phyloP scores from a whole-genome alignment of 2,888 invertebrate species.

The Hydriomena furcata region DNA sequence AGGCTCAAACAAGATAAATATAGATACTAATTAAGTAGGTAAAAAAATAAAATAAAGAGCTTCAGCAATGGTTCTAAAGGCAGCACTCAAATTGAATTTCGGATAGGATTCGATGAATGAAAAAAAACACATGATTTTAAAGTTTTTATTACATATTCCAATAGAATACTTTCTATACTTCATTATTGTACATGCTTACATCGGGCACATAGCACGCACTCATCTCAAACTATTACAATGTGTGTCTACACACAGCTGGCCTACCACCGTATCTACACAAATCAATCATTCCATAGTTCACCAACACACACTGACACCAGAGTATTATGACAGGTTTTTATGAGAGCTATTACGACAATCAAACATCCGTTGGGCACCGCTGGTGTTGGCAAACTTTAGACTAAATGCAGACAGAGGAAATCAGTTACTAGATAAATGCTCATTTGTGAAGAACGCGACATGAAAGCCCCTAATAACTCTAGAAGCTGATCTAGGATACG shows the following conservation, averaged over 20 bases:
- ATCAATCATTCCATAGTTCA: constrained; percentile 45
- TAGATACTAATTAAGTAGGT: too few relatives aligned
- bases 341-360: too few relatives aligned
- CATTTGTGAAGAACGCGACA: constrained; percentile 52
- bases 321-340: too few relatives aligned
- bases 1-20: too few relatives aligned
- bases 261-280: constrained; percentile 32
- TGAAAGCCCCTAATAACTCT: constrained; percentile 68
- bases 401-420: constrained; percentile 70
- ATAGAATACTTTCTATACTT: constrained; percentile 81
- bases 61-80: too few relatives aligned
- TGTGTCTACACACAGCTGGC: constrained; percentile 17
- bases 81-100: too few relatives aligned
- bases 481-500: constrained; percentile 67
- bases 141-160: constrained; percentile 82
- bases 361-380: too few relatives aligned
- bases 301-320: background rate
- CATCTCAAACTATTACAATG: constrained; percentile 16
- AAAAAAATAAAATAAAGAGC: too few relatives aligned
- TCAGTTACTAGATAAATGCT: constrained; percentile 67
- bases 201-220: constrained; percentile 48
- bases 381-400: constrained; percentile 1
- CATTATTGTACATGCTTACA: constrained; percentile 72
- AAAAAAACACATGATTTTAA: constrained; percentile 50
- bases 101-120: constrained; percentile 7